phyloP scores from a whole-genome alignment of 35 echinoderm and acorn worm genomes.

The Heliocidaris tuberculata region DNA sequence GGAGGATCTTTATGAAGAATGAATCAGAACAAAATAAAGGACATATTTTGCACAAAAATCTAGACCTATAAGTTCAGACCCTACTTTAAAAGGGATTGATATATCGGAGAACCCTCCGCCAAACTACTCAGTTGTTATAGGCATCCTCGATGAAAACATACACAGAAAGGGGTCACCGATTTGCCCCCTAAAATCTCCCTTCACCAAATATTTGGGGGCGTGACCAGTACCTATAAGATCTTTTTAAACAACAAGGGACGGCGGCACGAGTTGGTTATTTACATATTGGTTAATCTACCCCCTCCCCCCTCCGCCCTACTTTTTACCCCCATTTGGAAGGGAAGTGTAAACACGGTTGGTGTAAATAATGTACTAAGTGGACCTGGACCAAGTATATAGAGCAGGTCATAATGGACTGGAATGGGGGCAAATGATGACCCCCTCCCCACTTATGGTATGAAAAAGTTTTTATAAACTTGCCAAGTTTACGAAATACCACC shows the following conservation, averaged over 20 bases:
- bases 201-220: neutral
- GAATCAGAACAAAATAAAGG: too few species aligned
- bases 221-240: neutral
- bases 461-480: neutral
- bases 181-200: neutral
- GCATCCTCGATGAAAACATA: neutral
- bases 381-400: neutral
- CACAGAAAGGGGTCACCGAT: neutral
- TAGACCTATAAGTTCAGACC: too few species aligned
- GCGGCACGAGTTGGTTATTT: neutral
- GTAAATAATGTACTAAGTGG: neutral
- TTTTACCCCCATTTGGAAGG: neutral
- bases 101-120: neutral
- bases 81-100: neutral
- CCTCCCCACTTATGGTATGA: neutral
- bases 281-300: neutral
- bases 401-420: neutral
- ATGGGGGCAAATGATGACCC: conserved; percentile 1
- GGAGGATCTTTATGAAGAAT: too few species aligned
- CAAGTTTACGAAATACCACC: neutral
- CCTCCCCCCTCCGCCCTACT: neutral
- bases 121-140: neutral
- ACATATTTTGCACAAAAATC: too few species aligned
- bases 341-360: neutral
- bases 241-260: neutral